phyloP scores from a whole-genome alignment of 2,113 vertebrate species.

The Gavialis gangeticus region DNA sequence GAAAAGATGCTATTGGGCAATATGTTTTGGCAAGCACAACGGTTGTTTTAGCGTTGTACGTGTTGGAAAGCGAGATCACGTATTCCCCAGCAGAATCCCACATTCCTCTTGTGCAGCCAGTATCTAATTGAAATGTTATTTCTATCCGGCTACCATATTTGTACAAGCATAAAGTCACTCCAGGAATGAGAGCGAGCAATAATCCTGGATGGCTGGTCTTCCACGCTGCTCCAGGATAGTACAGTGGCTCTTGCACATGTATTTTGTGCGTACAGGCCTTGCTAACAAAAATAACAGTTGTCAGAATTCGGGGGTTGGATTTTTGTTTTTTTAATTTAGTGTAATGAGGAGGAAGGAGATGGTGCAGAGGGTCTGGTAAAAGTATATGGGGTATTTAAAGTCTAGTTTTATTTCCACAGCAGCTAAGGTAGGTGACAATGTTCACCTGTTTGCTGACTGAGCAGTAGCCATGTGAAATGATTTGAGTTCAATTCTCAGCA shows the following conservation, averaged over 20 bases:
- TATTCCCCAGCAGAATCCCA: background rate
- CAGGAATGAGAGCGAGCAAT: too few species aligned
- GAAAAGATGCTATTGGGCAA: background rate
- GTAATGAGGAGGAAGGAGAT: accelerated
- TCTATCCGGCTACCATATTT: accelerated
- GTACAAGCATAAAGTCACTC: background rate
- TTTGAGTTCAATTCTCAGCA: background rate
- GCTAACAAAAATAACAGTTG: background rate
- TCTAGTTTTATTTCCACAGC: accelerated
- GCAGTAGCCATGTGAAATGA: accelerated
- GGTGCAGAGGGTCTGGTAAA: accelerated
- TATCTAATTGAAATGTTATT: background rate
- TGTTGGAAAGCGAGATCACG: background rate
- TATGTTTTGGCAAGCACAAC: background rate
- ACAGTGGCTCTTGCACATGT: background rate
- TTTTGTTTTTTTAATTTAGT: background rate
- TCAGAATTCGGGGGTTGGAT: background rate
- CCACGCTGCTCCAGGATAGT: background rate
- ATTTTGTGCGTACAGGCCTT: background rate
- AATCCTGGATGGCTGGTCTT: background rate
- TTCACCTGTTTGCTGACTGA: accelerated
- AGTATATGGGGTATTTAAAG: accelerated
- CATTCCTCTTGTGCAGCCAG: accelerated
- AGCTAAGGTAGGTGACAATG: background rate
- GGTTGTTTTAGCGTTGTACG: background rate